Evolutionary conservation across 2,888 invertebrate genomes (phyloP).

Genomic region (Rotaria socialis): DNA sequence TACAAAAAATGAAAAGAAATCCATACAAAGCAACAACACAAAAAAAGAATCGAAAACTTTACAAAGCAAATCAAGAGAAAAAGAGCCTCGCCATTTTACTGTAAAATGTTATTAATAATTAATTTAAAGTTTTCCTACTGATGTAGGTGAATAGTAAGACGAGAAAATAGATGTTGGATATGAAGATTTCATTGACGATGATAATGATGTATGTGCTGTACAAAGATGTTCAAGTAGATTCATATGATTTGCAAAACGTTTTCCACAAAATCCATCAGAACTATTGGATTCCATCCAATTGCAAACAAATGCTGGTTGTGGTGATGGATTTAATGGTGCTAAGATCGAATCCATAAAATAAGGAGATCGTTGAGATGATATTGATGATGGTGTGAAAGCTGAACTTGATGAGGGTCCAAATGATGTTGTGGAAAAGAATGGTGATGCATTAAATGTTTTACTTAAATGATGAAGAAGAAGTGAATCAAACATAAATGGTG

Average conservation of each 20-base stretch:
- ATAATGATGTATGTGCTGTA: conserved; percentile 32
- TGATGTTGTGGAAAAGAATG: neutral
- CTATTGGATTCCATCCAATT: conserved; percentile 30
- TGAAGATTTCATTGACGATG: neutral
- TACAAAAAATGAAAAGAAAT: neutral
- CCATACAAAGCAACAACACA: conserved; percentile 5
- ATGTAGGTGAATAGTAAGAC: neutral
- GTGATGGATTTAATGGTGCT: neutral
- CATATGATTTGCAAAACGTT: conserved; percentile 2
- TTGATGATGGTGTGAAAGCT: conserved; percentile 5
- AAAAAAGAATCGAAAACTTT: neutral
- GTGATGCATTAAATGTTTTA: conserved; percentile 8
- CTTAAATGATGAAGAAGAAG: conserved; percentile 22
- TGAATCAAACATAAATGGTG: neutral
- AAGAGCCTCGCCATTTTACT: conserved; percentile 10
- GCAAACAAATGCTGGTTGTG: conserved; percentile 6
- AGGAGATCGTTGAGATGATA: neutral
- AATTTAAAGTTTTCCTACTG: conserved; percentile 1
- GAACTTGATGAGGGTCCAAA: neutral
- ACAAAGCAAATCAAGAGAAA: neutral
- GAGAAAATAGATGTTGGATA: conserved; percentile 17
- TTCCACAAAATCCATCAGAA: conserved; percentile 26
- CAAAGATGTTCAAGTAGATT: neutral
- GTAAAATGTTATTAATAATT: neutral
- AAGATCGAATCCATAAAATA: conserved; percentile 23